Conservation (phyloP, 1,140 invertebrate genomes). For the Saxidomus purpurata region DNA sequence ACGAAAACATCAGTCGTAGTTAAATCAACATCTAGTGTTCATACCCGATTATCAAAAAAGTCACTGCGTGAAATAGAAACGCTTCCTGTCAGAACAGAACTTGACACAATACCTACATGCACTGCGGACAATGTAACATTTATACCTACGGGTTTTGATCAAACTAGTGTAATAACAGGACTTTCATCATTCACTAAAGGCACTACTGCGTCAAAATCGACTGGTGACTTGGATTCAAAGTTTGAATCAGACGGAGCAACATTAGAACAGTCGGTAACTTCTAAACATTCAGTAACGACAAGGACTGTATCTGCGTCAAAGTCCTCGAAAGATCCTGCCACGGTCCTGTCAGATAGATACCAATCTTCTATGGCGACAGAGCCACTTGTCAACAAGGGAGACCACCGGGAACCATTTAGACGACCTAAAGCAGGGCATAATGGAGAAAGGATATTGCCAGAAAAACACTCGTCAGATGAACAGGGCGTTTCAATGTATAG, state of each 20-base stretch:
- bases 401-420: neutral
- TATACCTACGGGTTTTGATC: conserved; percentile 8
- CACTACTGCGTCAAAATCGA: neutral
- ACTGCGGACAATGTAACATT: neutral
- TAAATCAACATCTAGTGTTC: neutral
- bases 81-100: neutral
- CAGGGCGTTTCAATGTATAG: neutral
- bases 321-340: neutral
- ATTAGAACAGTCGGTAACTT: neutral
- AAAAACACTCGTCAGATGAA: neutral
- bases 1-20: neutral
- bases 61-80: neutral
- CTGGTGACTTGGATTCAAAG: conserved; percentile 10
- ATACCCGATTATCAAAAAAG: neutral
- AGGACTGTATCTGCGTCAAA: neutral
- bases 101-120: neutral
- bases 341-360: conserved; percentile 38
- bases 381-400: conserved; percentile 12
- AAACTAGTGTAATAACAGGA: conserved; percentile 2
- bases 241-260: neutral
- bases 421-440: neutral
- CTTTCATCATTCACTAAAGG: conserved; percentile 25
- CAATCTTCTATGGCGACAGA: neutral
- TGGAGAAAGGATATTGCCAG: neutral
- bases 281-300: neutral